Conservation (phyloP, 1,140 invertebrate genomes). For the Dryas iulia region DNA sequence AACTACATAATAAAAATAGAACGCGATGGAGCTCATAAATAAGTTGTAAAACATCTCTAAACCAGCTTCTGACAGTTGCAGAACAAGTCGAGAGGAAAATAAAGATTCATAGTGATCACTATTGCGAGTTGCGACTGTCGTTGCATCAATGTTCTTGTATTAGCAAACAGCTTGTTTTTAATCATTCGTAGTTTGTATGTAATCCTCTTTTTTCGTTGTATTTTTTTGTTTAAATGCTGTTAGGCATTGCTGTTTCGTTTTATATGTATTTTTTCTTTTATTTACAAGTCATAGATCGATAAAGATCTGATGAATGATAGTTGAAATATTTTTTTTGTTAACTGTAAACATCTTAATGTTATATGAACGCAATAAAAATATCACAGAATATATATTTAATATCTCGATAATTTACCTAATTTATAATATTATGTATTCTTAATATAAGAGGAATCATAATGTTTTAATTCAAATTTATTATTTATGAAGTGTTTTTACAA, state of each 20-base stretch:
- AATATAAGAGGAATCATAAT: not conserved
- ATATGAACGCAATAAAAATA: no score
- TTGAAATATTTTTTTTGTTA: no score
- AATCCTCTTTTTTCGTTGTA: not conserved
- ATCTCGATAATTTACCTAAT: no score
- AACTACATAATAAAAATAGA: not conserved
- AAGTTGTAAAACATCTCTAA: not conserved
- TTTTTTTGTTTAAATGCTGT: no score
- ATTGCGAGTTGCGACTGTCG: not conserved
- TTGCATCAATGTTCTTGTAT: conserved; percentile 11
- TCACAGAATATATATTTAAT: no score
- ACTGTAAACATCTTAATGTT: no score
- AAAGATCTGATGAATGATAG: no score
- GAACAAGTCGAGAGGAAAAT: conserved; percentile 2
- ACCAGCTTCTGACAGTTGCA: conserved; percentile 1
- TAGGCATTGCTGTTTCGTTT: no score
- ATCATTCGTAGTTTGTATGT: not conserved
- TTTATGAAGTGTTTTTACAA: not conserved
- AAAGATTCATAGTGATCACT: conserved; percentile 3
- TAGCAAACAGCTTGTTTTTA: not conserved
- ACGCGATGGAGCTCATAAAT: not conserved
- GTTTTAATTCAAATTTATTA: not conserved
- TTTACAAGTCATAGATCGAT: no score
- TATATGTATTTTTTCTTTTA: not conserved
- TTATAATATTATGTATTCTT: no score